Percentiles rank a stretch among this genome's conserved stretches.
Conservation (phyloP, 2,888 invertebrate genomes). For the Phymatocera aterrima region DNA sequence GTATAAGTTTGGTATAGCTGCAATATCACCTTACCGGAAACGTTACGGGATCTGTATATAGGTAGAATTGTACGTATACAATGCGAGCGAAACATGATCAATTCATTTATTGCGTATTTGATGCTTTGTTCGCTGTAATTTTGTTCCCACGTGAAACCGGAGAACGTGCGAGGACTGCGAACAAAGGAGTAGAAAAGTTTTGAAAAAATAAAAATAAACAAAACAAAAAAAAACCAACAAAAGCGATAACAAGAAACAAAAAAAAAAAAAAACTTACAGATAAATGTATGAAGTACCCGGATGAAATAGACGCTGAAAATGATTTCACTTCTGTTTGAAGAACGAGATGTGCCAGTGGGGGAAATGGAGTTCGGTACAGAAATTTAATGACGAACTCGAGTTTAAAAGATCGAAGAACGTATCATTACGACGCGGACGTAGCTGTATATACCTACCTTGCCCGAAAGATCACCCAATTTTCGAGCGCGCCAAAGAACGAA, state of each 20-base stretch:
- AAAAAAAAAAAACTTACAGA: too few species aligned
- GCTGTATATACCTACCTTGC: too few species aligned
- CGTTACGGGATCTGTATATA: constrained; percentile 24
- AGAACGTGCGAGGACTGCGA: constrained; percentile 50
- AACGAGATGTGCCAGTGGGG: background rate
- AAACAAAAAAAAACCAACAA: constrained; percentile 46
- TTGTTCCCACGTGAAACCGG: constrained; percentile 68
- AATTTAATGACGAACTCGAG: background rate
- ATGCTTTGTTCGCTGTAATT: constrained; percentile 59
- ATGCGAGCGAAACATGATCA: constrained; percentile 61
- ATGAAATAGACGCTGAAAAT: constrained; percentile 22
- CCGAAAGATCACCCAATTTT: constrained; percentile 17
- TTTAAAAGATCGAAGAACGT: constrained; percentile 20
- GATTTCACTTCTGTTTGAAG: constrained; percentile 32
- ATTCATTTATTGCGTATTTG: constrained; percentile 68
- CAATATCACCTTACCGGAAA: constrained; percentile 45
- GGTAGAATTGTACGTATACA: constrained; percentile 9
- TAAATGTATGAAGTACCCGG: constrained; percentile 44
- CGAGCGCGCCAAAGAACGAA: background rate
- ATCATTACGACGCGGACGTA: constrained; percentile 26
- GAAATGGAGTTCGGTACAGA: background rate
- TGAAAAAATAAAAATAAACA: constrained; percentile 46
- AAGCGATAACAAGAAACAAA: too few species aligned
- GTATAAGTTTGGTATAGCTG: background rate
- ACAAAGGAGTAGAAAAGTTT: constrained; percentile 19